Conservation (phyloP, 2,888 invertebrate genomes). For the Ditylenchus weischeri region DNA sequence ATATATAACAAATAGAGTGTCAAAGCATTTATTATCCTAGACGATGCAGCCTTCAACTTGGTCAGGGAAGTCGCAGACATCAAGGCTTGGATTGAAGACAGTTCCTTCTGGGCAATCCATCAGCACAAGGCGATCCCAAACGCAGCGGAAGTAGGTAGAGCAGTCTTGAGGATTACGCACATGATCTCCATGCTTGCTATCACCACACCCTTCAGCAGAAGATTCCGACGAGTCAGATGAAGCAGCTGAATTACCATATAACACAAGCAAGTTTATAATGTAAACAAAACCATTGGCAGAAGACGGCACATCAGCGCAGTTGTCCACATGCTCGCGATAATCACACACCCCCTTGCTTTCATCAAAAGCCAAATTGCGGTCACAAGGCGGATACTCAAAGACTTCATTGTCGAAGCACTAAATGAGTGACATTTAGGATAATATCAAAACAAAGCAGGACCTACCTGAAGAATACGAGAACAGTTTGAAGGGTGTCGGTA, state of each 20-base stretch:
- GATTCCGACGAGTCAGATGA: too few species aligned
- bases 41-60: slow-evolving; percentile 10
- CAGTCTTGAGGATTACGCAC: slow-evolving; percentile 40
- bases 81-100: slow-evolving; percentile 49
- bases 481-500: slow-evolving; percentile 48
- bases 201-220: slow-evolving; percentile 16
- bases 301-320: slow-evolving; percentile 5
- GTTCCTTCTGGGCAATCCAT: slow-evolving; percentile 48
- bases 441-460: background rate
- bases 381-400: slow-evolving; percentile 48
- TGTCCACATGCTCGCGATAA: slow-evolving; percentile 44
- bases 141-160: slow-evolving; percentile 49
- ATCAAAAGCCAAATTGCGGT: slow-evolving; percentile 46
- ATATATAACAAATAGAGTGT: too few species aligned
- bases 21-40: too few species aligned
- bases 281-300: background rate
- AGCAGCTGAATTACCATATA: background rate
- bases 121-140: slow-evolving; percentile 42
- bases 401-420: slow-evolving; percentile 46
- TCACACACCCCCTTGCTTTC: slow-evolving; percentile 45
- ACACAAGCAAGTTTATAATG: background rate
- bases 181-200: slow-evolving; percentile 41
- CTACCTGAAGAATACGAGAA: slow-evolving; percentile 38
- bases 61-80: slow-evolving; percentile 49
- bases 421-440: slow-evolving; percentile 21